A percentile compares a stretch with the other conserved stretches of the same genome.
Conservation (phyloP, 2,888 invertebrate species). For the Theodoxus fluviatilis region DNA sequence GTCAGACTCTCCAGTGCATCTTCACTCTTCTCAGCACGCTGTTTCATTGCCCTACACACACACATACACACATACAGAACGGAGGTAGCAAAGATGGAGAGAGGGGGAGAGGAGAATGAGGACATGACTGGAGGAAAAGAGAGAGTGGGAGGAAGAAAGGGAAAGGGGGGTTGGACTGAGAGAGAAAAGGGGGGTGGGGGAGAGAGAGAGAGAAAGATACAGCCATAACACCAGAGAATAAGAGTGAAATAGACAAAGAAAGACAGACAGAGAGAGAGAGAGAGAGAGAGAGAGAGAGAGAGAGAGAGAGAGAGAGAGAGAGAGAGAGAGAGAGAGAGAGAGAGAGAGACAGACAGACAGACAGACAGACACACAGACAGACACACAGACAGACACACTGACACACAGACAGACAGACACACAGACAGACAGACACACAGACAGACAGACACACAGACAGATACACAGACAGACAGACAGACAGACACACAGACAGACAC, state of each 20-base stretch:
- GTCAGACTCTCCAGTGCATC: constrained; percentile 54
- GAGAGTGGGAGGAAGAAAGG: no score
- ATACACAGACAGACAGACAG: neutral
- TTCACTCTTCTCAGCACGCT: constrained; percentile 57
- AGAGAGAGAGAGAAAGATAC: no score
- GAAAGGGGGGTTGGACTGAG: neutral
- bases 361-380: neutral
- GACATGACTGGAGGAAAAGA: no score
- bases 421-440: neutral
- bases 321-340: constrained; percentile 8
- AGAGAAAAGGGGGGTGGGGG: neutral
- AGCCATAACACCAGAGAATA: no score
- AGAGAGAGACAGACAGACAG: neutral
- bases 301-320: no score
- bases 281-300: neutral
- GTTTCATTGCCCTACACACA: constrained; percentile 58
- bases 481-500: neutral
- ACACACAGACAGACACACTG: constrained; percentile 5
- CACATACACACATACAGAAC: neutral
- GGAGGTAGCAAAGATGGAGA: no score
- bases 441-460: neutral
- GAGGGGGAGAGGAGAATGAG: no score
- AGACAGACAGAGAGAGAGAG: no score
- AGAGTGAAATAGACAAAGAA: no score
- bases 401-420: neutral